phyloP scores from a whole-genome alignment of 2,888 invertebrate species.

The Sarcophaga caerulescens region DNA sequence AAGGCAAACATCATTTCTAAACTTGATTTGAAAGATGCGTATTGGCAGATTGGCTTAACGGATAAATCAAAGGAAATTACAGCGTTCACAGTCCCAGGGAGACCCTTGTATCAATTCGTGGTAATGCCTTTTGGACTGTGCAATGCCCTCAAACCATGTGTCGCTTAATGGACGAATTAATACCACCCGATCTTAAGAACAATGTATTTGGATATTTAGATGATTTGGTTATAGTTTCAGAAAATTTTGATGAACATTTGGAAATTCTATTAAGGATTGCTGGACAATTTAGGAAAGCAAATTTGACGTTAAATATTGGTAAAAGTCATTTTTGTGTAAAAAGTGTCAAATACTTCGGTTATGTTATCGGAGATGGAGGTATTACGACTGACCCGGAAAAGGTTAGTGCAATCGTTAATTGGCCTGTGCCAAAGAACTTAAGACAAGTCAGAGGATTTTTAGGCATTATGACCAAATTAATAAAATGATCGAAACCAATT shows the following conservation, averaged over 20 bases:
- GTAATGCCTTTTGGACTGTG: slow-evolving; percentile 65
- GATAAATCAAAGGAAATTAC: slow-evolving; percentile 52
- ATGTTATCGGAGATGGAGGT: slow-evolving; percentile 1
- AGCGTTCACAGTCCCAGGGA: slow-evolving; percentile 61
- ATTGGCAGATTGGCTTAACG: slow-evolving; percentile 62
- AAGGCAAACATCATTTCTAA: slow-evolving; percentile 56
- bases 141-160: slow-evolving; percentile 58
- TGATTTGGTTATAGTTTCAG: slow-evolving; percentile 16
- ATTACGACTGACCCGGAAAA: slow-evolving; percentile 63
- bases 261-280: slow-evolving; percentile 32
- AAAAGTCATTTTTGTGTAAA: no score
- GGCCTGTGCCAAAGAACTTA: neutral
- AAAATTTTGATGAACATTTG: slow-evolving; percentile 52
- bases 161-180: slow-evolving; percentile 53
- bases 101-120: slow-evolving; percentile 65
- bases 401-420: neutral
- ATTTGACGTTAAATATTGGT: slow-evolving; percentile 46
- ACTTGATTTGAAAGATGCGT: slow-evolving; percentile 64
- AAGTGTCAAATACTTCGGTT: neutral
- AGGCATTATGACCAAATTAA: slow-evolving; percentile 26
- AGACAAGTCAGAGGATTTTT: slow-evolving; percentile 54
- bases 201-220: slow-evolving; percentile 53
- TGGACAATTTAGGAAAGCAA: slow-evolving; percentile 37
- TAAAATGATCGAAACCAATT: no score
- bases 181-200: slow-evolving; percentile 51